Percentiles rank a stretch among this genome's conserved stretches.
Conservation (phyloP, 2,888 invertebrate genomes). For the Vesta saturnalis region DNA sequence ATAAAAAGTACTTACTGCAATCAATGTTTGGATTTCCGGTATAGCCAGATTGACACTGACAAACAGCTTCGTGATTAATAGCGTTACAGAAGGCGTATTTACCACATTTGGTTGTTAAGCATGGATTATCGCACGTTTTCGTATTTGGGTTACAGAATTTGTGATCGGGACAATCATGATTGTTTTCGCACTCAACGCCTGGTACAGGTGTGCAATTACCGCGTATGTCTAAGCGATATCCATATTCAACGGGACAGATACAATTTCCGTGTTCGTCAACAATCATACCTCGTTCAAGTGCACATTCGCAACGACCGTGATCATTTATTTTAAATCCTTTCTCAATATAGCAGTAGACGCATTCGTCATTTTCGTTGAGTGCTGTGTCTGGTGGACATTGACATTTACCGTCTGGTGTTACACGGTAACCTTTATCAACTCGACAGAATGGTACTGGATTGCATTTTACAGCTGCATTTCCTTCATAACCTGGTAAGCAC, state of each 20-base stretch:
- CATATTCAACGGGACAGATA: slow-evolving; percentile 75
- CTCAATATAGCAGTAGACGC: slow-evolving; percentile 76
- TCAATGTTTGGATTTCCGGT: slow-evolving; percentile 78
- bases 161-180: slow-evolving; percentile 81
- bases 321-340: slow-evolving; percentile 80
- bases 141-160: slow-evolving; percentile 77
- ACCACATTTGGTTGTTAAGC: slow-evolving; percentile 77
- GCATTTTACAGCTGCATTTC: slow-evolving; percentile 87
- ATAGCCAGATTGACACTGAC: slow-evolving; percentile 81
- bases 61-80: slow-evolving; percentile 78
- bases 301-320: slow-evolving; percentile 84
- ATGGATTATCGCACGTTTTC: slow-evolving; percentile 83
- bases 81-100: slow-evolving; percentile 81
- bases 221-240: slow-evolving; percentile 69
- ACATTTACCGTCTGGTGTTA: slow-evolving; percentile 73
- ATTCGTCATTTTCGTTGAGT: slow-evolving; percentile 79
- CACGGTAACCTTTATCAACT: slow-evolving; percentile 74
- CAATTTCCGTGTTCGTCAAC: slow-evolving; percentile 82
- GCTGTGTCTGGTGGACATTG: slow-evolving; percentile 82
- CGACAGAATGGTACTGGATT: slow-evolving; percentile 75
- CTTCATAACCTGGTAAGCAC: slow-evolving; percentile 85
- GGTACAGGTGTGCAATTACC: slow-evolving; percentile 69
- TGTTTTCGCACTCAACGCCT: slow-evolving; percentile 71
- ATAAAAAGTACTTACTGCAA: slow-evolving; percentile 69
- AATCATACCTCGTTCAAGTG: slow-evolving; percentile 79